phyloP scores from a whole-genome alignment of 2,797 vertebrate species.

The Chelmon rostratus region DNA sequence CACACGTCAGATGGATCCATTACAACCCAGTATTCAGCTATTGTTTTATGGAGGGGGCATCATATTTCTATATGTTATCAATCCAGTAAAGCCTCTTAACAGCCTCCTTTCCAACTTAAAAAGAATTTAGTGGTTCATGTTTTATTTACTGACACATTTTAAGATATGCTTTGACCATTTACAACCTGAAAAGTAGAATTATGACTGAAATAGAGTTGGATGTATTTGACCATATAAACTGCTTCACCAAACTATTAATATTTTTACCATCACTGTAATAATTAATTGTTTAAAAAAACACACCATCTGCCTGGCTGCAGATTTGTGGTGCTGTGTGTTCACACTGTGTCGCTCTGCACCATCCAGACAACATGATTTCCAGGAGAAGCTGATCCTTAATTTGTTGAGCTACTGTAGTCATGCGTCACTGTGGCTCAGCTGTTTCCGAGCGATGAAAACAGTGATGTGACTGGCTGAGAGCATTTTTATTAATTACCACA shows the following conservation, averaged over 20 bases:
- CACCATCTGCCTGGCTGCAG: neutral
- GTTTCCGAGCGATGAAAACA: neutral
- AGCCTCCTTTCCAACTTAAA: neutral
- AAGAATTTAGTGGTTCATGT: neutral
- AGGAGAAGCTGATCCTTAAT: neutral
- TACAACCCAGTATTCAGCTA: too few species aligned
- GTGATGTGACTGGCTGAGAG: neutral
- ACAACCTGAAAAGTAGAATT: neutral
- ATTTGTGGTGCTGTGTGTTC: neutral
- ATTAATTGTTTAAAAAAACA: neutral
- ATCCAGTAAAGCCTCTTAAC: neutral
- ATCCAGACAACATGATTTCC: neutral
- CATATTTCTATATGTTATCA: neutral
- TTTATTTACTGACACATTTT: neutral
- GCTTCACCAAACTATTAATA: neutral
- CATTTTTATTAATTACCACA: neutral
- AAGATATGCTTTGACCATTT: neutral
- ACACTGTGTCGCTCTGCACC: neutral
- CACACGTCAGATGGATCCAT: too few species aligned
- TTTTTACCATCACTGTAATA: neutral
- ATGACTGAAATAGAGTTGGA: neutral
- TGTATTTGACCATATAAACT: neutral
- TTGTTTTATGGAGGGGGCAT: too few species aligned
- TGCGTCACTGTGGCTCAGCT: neutral
- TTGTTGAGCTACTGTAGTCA: neutral